These are phyloP conservation scores for Rhyacichthys aspro DNA, from an alignment of 2,797 vertebrate genomes.

Conservation along the genomic window DNA sequence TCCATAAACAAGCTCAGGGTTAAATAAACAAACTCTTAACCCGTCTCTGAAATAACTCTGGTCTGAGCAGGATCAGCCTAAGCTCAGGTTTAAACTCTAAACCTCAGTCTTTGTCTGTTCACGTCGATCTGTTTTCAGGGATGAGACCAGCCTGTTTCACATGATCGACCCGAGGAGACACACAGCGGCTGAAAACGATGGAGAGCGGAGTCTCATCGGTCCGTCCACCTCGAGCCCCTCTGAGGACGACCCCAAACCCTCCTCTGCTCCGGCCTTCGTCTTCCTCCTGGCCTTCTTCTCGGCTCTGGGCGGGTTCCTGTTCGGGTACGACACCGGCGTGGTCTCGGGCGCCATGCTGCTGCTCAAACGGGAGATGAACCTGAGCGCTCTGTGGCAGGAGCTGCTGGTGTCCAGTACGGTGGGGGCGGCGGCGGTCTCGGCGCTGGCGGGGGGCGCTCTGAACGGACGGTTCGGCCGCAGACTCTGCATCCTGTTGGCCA, in stretches of 20 bases:
- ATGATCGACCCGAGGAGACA: constrained; percentile 79
- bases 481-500: constrained; percentile 89
- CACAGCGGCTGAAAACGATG: constrained; percentile 63
- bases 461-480: constrained; percentile 88
- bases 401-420: constrained; percentile 93
- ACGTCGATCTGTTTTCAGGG: constrained; percentile 10
- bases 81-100: no score
- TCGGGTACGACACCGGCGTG: constrained; percentile 97
- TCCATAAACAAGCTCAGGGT: no score
- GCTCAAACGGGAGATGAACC: constrained; percentile 89
- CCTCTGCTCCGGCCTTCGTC: constrained; percentile 80
- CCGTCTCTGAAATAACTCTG: no score
- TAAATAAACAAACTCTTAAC: no score
- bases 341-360: constrained; percentile 96
- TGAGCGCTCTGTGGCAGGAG: constrained; percentile 94
- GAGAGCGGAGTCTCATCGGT: constrained; percentile 78
- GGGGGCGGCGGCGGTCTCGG: constrained; percentile 89
- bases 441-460: constrained; percentile 87
- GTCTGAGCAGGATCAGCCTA: no score
- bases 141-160: constrained; percentile 81
- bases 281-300: constrained; percentile 89
- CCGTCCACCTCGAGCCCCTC: constrained; percentile 31
- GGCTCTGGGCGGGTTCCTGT: constrained; percentile 94
- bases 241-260: constrained; percentile 59
- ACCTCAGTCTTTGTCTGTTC: no score